phyloP scores from a whole-genome alignment of 2,797 vertebrate species.

The Podarcis siculus region DNA sequence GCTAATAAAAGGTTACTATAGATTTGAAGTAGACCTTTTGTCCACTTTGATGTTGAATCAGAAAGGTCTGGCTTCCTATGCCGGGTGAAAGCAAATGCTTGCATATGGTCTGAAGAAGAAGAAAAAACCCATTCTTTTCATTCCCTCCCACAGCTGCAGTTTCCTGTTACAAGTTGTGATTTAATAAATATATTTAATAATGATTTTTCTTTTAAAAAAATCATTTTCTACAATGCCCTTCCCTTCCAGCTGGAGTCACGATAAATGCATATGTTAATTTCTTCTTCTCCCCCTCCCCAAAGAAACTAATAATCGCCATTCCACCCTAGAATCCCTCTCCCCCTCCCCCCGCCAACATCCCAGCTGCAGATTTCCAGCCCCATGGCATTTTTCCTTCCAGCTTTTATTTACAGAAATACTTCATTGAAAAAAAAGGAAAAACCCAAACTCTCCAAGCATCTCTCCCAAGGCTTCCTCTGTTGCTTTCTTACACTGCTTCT shows the following conservation, averaged over 20 bases:
- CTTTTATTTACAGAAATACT: slow-evolving; percentile 41
- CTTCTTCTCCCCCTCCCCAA: neutral
- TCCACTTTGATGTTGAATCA: slow-evolving; percentile 60
- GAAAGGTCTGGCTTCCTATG: slow-evolving; percentile 29
- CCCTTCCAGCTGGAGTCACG: slow-evolving; percentile 57
- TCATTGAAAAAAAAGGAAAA: slow-evolving; percentile 18
- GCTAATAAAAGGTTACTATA: neutral
- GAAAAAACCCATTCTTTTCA: slow-evolving; percentile 1
- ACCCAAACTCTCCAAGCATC: neutral
- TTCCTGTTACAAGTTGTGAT: slow-evolving; percentile 53
- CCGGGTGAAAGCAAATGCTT: slow-evolving; percentile 39
- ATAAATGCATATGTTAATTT: slow-evolving; percentile 51
- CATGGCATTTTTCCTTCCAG: slow-evolving; percentile 18
- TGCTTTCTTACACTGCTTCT: neutral
- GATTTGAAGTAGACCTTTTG: slow-evolving; percentile 24
- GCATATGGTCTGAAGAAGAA: slow-evolving; percentile 54
- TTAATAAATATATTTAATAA: slow-evolving; percentile 59
- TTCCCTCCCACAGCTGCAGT: slow-evolving; percentile 53
- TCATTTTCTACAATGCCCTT: slow-evolving; percentile 52
- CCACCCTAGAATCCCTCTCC: slow-evolving; percentile 6
- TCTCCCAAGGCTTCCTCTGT: neutral
- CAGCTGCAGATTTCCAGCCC: slow-evolving; percentile 47
- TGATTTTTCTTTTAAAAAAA: neutral
- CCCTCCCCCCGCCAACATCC: neutral
- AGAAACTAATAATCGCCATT: neutral